Base-by-base conservation (phyloP, 2,113 vertebrate species). In the Mesoclemmys tuberculata region DNA sequence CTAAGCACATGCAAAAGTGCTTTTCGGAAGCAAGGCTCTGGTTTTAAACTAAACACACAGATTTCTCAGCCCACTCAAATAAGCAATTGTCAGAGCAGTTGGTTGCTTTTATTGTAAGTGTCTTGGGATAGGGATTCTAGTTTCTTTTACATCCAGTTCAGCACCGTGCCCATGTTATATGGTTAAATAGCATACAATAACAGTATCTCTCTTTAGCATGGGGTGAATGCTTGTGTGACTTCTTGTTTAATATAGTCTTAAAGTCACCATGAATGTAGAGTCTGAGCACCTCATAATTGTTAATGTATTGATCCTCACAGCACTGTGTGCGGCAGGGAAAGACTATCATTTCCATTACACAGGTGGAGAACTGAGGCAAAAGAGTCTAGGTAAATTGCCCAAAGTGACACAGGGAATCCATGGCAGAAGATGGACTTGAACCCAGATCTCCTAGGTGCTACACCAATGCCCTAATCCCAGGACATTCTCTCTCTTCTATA, bases 41-140 rank as follows among this genome's bases (percentile, higher is more conserved):
- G 93, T 82, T 64, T 38, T 46, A 80, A 88, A 82, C 49, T 31
- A 87, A 82, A 46, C 24, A 41, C 0, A 2, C 78, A 35, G 78
- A 89, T 84, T 21, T 31, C 38, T 46, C 18, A 55, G 13, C 12
- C 0, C 12, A 0, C n/a, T 13, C 18, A 0, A 1, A 84, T 44
- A 9, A 91, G 8, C 48, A 84, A 51, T 19, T n/a, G 75, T 29
- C 8, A 55, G 81, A 51, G 58, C 38, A 24, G 5, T 18, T 41
- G 55, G 24, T 21, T 24, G 56, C n/a, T 88, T 8, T 44, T 71
- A 3, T 21, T 54, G 48, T 22, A 84, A 79, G 55, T 13, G 58
- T 75, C 38, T 26, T 31, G 87, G 38, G 58, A 10, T 1, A 0
- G 29, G 78, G 38, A n/a, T 7, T 48, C 6, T 26, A 31, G 18